Base-by-base conservation (phyloP, 2,797 vertebrate species). In the Anguilla pacifica region DNA sequence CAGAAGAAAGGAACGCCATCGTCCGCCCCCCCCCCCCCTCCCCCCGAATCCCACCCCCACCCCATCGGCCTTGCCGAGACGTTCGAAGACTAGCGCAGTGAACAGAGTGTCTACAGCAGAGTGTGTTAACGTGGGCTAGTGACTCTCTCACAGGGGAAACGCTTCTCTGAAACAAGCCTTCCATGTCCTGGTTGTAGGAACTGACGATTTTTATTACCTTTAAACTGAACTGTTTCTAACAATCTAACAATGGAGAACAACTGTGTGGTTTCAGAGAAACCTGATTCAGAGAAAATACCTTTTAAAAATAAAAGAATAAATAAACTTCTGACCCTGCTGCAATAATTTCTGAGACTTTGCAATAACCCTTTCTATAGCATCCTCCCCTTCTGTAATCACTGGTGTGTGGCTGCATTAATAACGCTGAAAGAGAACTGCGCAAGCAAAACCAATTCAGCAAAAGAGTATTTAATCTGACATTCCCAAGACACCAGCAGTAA, bases 121-220 rank as follows among this genome's bases (percentile, higher is more conserved):
- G 88, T 79, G 83, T 46, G 86, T 79, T 88, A 89, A 59, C 59
- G 83, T 87, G 83, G 70, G 86, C 86, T 89, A 89, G 55, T 85
- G 85, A 87, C 86, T 85, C 22, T 22, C n/a, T 55, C 6, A 86
- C 57, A 39, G 86, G 83, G 88, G 55, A 89, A 89, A 89, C 88
- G 85, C 88, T 6, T 53, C 87, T 87, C 86, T 87, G 88, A 89
- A 86, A 2, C 43, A 17, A 72, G 86, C 88, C 59, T n/a, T 83
- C 84, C 31, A 53, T 9, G 84, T 82, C 87, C 43, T 70, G 72
- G 77, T n/a, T 55, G 74, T 43, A 74, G 53, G 31, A 88, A 57
- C 85, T 55, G 51, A 49, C 84, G 28, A 57, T 67, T 85, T n/a
- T 59, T 49, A 22, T 28, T 22, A 88, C 22, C 77, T 81, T 85